Evolutionary conservation across 2,797 vertebrate species (phyloP), one percentile per base, ranked within the genome.

Genomic region (Xenops minutus): DNA sequence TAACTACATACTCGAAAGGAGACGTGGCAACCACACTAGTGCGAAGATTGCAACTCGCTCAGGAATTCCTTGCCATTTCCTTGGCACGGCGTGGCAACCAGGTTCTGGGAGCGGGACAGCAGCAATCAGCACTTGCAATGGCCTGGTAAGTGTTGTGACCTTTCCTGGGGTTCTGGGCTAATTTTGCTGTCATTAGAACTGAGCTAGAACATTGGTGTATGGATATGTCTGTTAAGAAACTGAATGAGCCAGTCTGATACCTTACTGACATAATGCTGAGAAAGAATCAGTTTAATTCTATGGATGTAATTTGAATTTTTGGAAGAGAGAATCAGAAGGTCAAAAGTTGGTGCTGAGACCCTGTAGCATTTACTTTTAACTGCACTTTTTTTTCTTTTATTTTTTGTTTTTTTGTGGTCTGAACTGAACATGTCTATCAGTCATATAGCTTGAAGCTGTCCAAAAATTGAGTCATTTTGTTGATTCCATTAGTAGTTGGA

Each of bases 101-200:
- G 97, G 84, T 19, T 52, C 43, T 0, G 73, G 95, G 18, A 87
- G 69, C 0, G 99, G 99, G 51, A 98, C 95, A 1, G 99, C 99
- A 54, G 98, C 98, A 1, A 97, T 99, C 96, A 99, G 99, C 97
- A 98, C 98, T 51, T 99, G 99, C 89, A 96, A 92, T 41, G 99
- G 99, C 79, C 96, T 99, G 98, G 99, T 99, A 98, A 99, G 99
- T 93, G 87, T 7, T 30, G 19, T 64, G 55, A 64, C 26, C n/a
- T 82, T 79, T 58, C 5, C 21, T 63, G 32, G 32, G 44, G 3
- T 58, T 91, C 49, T 82, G n/a, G 29, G 10, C 30, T 85, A 5
- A 24, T 80, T 54, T 41, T 88, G n/a, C 2, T 82, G 24, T 80
- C n/a, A 9, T 51, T 51, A 39, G 14, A 93, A 54, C 21, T 67